These are phyloP conservation scores for Phodopus roborovskii DNA, from an alignment of 2,113 vertebrate species.

Conservation along the genomic window DNA sequence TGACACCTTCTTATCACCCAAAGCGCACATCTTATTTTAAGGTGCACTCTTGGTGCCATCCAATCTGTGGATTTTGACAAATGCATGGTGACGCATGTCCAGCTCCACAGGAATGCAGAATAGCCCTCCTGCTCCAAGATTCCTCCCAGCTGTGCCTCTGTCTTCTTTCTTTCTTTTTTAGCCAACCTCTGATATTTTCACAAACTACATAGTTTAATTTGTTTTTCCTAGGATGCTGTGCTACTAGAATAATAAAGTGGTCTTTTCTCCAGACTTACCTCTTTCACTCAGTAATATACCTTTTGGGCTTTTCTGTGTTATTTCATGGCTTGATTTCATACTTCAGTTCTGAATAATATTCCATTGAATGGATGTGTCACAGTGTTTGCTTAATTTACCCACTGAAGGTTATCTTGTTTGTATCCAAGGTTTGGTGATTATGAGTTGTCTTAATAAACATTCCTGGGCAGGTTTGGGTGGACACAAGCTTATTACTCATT, in stretches of 20 bases:
- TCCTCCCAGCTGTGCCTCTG: not conserved
- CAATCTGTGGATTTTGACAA: not conserved
- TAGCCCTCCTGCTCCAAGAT: not conserved
- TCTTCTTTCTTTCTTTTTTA: not conserved
- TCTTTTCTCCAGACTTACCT: not conserved
- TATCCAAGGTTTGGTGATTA: not conserved
- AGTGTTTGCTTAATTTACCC: not conserved
- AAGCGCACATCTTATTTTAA: not conserved
- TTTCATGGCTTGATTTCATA: not conserved
- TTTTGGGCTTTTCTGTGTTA: not conserved
- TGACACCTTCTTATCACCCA: not conserved
- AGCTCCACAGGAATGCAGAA: not conserved
- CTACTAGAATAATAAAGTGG: not conserved
- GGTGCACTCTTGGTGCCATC: not conserved
- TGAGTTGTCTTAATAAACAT: not conserved
- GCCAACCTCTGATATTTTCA: not conserved
- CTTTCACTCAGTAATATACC: not conserved
- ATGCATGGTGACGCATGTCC: not conserved
- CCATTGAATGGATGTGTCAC: not conserved
- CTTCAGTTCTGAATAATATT: not conserved
- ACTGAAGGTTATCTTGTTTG: not conserved
- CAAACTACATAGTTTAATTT: not conserved
- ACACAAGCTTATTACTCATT: not conserved
- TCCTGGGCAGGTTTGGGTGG: not conserved
- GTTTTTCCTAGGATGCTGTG: not conserved